Percentiles rank a stretch among this genome's conserved stretches.
Evolutionary conservation across 2,888 invertebrate species (phyloP).

Genomic region (Scelioninae gen. 1): DNA sequence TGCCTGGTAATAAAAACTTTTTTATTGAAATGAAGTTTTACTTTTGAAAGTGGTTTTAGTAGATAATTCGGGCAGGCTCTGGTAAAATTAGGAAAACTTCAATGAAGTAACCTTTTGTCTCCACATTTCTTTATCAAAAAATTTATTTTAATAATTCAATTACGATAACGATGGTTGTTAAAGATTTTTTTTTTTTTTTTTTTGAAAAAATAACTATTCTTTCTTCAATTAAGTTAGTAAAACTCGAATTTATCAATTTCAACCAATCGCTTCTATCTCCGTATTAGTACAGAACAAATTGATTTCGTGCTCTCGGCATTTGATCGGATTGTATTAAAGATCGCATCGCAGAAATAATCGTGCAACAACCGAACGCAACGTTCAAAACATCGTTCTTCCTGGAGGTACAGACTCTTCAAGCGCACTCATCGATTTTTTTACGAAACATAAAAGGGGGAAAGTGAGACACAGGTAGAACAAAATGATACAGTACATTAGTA

Average conservation of each 20-base stretch:
- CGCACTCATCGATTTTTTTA: conserved; percentile 50
- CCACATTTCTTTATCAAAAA: no score
- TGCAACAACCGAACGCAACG: conserved; percentile 41
- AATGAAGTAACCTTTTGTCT: no score
- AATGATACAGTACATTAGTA: conserved; percentile 46
- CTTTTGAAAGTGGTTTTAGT: no score
- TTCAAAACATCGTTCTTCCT: conserved; percentile 25
- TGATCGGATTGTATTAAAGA: conserved; percentile 48
- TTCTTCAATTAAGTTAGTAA: conserved; percentile 30
- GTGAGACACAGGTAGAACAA: conserved; percentile 43
- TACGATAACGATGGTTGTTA: no score
- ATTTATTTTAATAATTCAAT: no score
- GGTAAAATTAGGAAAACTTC: no score
- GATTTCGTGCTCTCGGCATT: conserved; percentile 45
- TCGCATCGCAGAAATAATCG: conserved; percentile 45
- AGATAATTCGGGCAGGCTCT: no score
- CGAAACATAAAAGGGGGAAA: conserved; percentile 26
- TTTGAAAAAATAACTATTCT: background rate
- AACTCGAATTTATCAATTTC: conserved; percentile 41
- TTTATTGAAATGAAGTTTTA: no score
- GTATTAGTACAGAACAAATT: conserved; percentile 27
- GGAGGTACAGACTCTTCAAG: conserved; percentile 45
- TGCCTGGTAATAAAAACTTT: no score
- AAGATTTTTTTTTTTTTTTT: no score
- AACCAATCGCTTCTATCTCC: conserved; percentile 13